Base-by-base conservation (phyloP, 2,113 vertebrate species). In the Catharus bicknelli region DNA sequence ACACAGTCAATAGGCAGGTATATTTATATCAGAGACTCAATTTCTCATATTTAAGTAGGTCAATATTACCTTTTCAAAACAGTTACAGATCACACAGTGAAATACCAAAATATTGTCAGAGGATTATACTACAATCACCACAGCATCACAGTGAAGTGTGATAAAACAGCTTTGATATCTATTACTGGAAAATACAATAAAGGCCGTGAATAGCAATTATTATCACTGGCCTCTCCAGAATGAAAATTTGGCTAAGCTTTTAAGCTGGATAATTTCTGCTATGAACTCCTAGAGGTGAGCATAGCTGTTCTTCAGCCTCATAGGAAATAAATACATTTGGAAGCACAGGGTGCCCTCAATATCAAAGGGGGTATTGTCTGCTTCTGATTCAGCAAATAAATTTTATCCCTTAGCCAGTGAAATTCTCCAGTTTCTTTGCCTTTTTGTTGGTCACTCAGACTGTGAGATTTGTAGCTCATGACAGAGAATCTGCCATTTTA, bases 41-140 rank as follows among this genome's bases (percentile, higher is more conserved):
- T 86, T 91, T 91, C n/a, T 89, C 62, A 10, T 88, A 51, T 70
- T 83, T 45, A 93, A 92, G 55, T 62, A 74, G 68, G 79, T 88
- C 83, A 83, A 48, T 91, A 85, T 66, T 63, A 82, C 15, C 36
- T 89, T 95, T 92, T 64, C 25, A 80, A 73, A 91, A 75, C 13
- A 59, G 25, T 58, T 93, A 73, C 47, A 86, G 59, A 88, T 85
- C 67, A 79, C 64, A 10, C 40, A 58, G 22, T 58, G 38, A 83
- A 94, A 91, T 64, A 64, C 21, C 64, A 67, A 18, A 84, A 40
- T 74, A 74, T 83, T 3, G 4, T 75, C 80, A 86, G 61, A 91
- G 27, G 45, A 81, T 74, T 83, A 68, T 50, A 73, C 23, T 72
- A 61, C 42, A 87, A 50, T 50, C 42, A 47, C 58, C 18, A 70